Conservation (phyloP, 2,797 vertebrate genomes). For the Peromyscus melanophrys region DNA sequence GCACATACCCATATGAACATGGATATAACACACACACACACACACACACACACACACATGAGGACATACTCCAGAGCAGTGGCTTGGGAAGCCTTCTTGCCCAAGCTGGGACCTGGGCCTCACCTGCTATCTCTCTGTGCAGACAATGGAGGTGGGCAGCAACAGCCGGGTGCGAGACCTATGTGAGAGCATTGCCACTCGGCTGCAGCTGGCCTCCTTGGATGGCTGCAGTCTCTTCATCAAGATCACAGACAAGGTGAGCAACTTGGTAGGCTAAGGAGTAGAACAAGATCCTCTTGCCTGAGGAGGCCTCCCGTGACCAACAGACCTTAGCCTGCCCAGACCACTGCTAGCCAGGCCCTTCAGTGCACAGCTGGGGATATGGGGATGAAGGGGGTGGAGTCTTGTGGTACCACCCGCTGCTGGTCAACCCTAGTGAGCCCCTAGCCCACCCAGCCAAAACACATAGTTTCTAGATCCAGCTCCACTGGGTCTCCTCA, state of each 20-base stretch:
- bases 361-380: background rate
- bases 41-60: background rate
- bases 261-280: no score
- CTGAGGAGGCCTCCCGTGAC: background rate
- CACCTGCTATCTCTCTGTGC: slow-evolving; percentile 57
- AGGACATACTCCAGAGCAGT: no score
- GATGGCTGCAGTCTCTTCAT: slow-evolving; percentile 98
- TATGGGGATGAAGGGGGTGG: accelerated
- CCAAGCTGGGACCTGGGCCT: background rate
- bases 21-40: background rate
- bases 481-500: no score
- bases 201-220: slow-evolving; percentile 92
- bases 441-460: background rate
- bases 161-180: slow-evolving; percentile 93
- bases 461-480: background rate
- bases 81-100: background rate
- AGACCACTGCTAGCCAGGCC: background rate
- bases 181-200: slow-evolving; percentile 90
- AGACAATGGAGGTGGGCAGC: slow-evolving; percentile 94
- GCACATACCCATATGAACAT: background rate
- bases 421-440: background rate
- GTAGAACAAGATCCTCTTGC: accelerated
- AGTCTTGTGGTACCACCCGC: background rate
- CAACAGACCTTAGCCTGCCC: background rate
- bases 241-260: slow-evolving; percentile 96